A percentile compares a stretch with the other conserved stretches of the same genome.
Evolutionary conservation across 2,888 invertebrate genomes (phyloP).

Genomic region (Tetranychus truncatus): DNA sequence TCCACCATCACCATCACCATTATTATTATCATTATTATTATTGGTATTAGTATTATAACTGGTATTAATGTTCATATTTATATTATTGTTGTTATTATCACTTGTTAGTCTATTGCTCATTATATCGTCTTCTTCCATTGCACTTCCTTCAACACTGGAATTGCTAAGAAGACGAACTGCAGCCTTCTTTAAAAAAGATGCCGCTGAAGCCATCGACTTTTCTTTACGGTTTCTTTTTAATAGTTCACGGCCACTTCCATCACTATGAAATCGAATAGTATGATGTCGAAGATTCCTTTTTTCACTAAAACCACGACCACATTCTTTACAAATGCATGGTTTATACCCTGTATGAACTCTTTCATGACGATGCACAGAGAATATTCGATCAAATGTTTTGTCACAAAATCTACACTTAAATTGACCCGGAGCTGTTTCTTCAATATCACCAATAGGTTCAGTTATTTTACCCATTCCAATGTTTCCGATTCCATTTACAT

Average conservation of each 20-base stretch:
- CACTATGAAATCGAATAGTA: slow-evolving; percentile 32
- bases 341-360: slow-evolving; percentile 33
- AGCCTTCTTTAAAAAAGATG: slow-evolving; percentile 7
- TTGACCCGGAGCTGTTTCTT: slow-evolving; percentile 23
- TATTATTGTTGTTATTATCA: background rate
- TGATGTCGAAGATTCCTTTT: slow-evolving; percentile 33
- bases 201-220: slow-evolving; percentile 15
- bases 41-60: no score
- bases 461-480: background rate
- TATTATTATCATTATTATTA: background rate
- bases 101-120: background rate
- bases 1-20: background rate
- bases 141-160: background rate
- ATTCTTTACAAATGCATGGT: slow-evolving; percentile 32
- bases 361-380: slow-evolving; percentile 33
- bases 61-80: no score
- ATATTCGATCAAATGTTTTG: slow-evolving; percentile 32
- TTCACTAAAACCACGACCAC: slow-evolving; percentile 34
- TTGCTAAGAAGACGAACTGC: slow-evolving; percentile 9
- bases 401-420: slow-evolving; percentile 31
- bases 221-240: slow-evolving; percentile 24
- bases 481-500: background rate
- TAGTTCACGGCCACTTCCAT: slow-evolving; percentile 27
- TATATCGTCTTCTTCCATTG: background rate
- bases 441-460: slow-evolving; percentile 21